Evolutionary conservation across 2,113 vertebrate genomes (phyloP).

Genomic region (Neofelis nebulosa): DNA sequence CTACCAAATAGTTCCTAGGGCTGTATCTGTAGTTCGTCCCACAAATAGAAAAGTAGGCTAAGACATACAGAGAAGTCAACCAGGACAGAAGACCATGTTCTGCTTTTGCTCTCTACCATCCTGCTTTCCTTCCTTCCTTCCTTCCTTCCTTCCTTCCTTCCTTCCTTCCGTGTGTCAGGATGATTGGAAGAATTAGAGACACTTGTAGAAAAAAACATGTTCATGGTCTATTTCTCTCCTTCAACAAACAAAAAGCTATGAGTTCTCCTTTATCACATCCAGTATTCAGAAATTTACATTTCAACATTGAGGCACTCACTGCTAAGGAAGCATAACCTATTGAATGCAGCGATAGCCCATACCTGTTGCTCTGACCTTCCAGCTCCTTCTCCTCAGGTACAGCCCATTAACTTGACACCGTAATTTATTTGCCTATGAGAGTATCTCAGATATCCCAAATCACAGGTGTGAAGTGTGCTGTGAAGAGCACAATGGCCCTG

Average conservation of each 20-base stretch:
- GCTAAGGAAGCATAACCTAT: not conserved
- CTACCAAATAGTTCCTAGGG: not conserved
- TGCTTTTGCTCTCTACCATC: not conserved
- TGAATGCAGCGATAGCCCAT: not conserved
- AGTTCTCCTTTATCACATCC: not conserved
- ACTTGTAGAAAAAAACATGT: not conserved
- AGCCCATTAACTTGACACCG: slow-evolving; percentile 27
- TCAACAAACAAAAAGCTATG: not conserved
- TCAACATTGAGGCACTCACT: not conserved
- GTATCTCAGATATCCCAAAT: not conserved
- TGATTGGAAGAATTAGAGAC: not conserved
- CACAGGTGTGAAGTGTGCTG: not conserved
- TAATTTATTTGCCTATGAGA: not conserved
- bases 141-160: not conserved
- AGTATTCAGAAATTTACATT: slow-evolving; percentile 20
- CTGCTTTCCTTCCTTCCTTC: not conserved
- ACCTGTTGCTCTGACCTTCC: not conserved
- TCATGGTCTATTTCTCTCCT: not conserved
- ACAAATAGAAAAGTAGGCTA: not conserved
- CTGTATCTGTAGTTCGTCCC: not conserved
- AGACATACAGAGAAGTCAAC: not conserved
- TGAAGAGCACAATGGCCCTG: not conserved
- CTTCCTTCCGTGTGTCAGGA: not conserved
- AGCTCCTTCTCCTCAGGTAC: not conserved
- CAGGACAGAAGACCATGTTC: not conserved